Base-by-base conservation (phyloP, 2,888 invertebrate species). In the Dynastes hyllus region DNA sequence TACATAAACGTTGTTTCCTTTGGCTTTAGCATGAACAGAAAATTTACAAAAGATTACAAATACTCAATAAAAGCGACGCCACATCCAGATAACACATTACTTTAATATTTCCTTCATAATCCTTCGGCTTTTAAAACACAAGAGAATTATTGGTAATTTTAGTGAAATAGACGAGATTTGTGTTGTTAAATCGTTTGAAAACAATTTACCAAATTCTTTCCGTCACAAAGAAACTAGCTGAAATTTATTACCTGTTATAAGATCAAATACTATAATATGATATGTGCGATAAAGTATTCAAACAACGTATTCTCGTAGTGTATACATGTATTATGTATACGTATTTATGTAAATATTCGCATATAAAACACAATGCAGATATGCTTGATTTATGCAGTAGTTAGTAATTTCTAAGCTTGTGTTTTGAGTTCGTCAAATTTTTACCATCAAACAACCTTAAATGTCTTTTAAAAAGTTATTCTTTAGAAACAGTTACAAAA, bases 381-480 rank as follows among this genome's bases (percentile, higher is more conserved):
- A 11, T 8, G 8, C 8, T 11, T 45, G 11, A 45, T 45, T 45
- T 8, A 45, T 45, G 45, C 45, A 45, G 45, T 61, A 61, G 29
- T 27, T 51, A 37, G 66, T 66, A 16, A 16, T 13, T 22, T 37
- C 8, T 11, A 22, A 51, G 29, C 69, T 69, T 13, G 69, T 69
- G 45, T 51, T 51, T 69, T 69, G 27, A 9, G 32, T 55, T 53
- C 13, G 53, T 63, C 2, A 16, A 40, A 63, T 16, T 13, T 53
- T 53, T 13, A 53, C 53, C 53, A 16, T 13, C 32, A 32, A 55
- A 55, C 55, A 55, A 27, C n/a, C 16, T 55, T 22, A 79, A 32
- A 79, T 79, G 79, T 79, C 79, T 16, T 66, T 79, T 27, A 79
- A 79, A 66, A 40, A 63, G 58, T 71, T 79, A 11, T 73, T 79